Conservation (phyloP, 2,888 invertebrate genomes). For the Aphidoletes aphidimyza region DNA sequence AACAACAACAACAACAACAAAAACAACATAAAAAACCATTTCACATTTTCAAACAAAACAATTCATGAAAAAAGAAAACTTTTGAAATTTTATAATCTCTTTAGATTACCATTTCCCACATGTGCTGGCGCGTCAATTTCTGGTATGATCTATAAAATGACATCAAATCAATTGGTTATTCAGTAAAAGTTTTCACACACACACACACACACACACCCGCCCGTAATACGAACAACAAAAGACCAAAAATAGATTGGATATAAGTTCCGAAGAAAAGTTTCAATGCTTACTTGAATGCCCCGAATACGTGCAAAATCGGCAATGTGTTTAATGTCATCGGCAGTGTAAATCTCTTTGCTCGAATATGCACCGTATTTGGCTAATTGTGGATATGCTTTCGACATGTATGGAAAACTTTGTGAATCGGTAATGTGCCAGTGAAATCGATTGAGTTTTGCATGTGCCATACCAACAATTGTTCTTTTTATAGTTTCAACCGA, state of each 20-base stretch:
- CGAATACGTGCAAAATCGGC: constrained; percentile 81
- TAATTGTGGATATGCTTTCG: constrained; percentile 79
- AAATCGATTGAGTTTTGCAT: constrained; percentile 89
- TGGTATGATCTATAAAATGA: constrained; percentile 75
- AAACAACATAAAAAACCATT: not conserved
- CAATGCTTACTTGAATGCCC: constrained; percentile 82
- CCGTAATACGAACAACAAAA: not conserved
- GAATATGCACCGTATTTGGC: constrained; percentile 88
- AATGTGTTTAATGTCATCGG: constrained; percentile 77
- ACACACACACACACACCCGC: not conserved
- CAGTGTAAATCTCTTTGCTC: constrained; percentile 78
- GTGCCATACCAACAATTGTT: constrained; percentile 87
- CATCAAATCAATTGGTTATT: not conserved
- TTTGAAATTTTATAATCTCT: not conserved
- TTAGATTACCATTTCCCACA: constrained; percentile 74
- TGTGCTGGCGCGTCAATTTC: constrained; percentile 94
- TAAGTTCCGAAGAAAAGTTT: not conserved
- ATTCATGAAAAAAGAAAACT: no score
- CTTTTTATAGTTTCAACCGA: constrained; percentile 76
- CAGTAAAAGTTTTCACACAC: not conserved
- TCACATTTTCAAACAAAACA: not conserved
- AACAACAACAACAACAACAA: not conserved
- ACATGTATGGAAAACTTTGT: constrained; percentile 89
- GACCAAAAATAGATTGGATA: not conserved
- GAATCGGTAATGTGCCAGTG: constrained; percentile 94